A percentile compares a stretch with the other conserved stretches of the same genome.
phyloP scores from a whole-genome alignment of 1,140 invertebrate genomes.

The Phymorhynchus buccinoides region DNA sequence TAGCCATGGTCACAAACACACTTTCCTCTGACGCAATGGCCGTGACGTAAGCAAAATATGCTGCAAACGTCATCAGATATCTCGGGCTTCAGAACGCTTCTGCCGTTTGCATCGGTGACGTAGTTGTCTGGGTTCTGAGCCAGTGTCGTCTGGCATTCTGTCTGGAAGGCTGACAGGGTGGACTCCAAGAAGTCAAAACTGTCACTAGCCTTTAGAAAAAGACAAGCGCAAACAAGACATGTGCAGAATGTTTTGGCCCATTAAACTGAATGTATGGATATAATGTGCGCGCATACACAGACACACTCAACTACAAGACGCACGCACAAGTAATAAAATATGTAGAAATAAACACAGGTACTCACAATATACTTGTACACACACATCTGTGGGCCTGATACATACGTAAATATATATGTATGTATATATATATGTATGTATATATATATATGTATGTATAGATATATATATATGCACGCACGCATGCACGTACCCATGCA shows the following conservation, averaged over 20 bases:
- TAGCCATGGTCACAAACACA: slow-evolving; percentile 26
- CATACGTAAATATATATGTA: background rate
- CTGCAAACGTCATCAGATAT: slow-evolving; percentile 24
- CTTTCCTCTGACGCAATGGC: slow-evolving; percentile 29
- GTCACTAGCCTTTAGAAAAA: background rate
- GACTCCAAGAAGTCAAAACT: slow-evolving; percentile 16
- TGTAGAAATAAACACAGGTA: no score
- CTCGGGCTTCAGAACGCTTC: slow-evolving; percentile 20
- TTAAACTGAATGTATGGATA: no score
- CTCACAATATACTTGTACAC: no score
- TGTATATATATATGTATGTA: background rate
- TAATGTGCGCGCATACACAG: no score
- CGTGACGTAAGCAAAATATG: slow-evolving; percentile 18
- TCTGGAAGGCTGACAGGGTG: slow-evolving; percentile 10
- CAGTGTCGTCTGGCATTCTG: slow-evolving; percentile 29
- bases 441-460: background rate
- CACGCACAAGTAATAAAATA: no score
- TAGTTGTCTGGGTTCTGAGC: slow-evolving; percentile 23
- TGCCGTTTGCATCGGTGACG: slow-evolving; percentile 7
- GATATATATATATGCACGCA: background rate
- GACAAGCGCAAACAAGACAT: background rate
- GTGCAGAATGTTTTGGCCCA: background rate
- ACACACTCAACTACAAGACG: no score
- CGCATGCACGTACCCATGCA: background rate
- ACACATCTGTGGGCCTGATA: no score